A percentile compares a stretch with the other conserved stretches of the same genome.
Conservation (phyloP, 2,113 vertebrate genomes). For the Harpagus bidentatus region DNA sequence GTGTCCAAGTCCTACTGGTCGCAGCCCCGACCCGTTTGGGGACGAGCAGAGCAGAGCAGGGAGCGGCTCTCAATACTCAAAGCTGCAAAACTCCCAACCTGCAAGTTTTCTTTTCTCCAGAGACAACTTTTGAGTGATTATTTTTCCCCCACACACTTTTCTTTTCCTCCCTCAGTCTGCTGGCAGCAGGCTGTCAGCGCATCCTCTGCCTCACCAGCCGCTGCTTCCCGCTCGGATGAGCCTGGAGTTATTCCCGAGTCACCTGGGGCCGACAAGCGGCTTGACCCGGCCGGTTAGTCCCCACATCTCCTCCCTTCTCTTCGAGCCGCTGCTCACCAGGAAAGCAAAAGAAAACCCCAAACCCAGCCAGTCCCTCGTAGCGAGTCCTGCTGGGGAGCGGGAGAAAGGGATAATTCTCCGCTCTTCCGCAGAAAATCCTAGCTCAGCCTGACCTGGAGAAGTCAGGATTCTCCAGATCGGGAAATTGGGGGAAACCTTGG, state of each 20-base stretch:
- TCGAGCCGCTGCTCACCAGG: background rate
- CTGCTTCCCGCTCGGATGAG: background rate
- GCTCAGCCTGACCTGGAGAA: background rate
- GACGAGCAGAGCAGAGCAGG: background rate
- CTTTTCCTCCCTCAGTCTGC: too few species aligned
- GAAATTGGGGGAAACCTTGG: too few species aligned
- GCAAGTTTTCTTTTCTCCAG: rapidly evolving
- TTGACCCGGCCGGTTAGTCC: too few species aligned
- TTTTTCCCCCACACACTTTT: background rate
- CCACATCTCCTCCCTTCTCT: background rate
- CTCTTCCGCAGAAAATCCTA: background rate
- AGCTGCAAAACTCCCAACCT: background rate
- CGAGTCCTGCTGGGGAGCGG: rapidly evolving
- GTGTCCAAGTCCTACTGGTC: background rate
- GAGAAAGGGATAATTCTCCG: too few species aligned
- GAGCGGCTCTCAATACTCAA: rapidly evolving
- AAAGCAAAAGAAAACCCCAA: background rate
- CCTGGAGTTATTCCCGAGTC: background rate
- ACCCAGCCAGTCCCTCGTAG: background rate
- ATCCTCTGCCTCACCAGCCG: background rate
- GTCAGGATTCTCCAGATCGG: too few species aligned
- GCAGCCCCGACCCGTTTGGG: too few species aligned
- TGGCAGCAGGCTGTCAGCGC: background rate
- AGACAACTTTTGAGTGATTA: background rate
- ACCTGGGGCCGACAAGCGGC: rapidly evolving